These are phyloP conservation scores for Merodon equestris DNA, from an alignment of 2,888 invertebrate species.

Conservation along the genomic window DNA sequence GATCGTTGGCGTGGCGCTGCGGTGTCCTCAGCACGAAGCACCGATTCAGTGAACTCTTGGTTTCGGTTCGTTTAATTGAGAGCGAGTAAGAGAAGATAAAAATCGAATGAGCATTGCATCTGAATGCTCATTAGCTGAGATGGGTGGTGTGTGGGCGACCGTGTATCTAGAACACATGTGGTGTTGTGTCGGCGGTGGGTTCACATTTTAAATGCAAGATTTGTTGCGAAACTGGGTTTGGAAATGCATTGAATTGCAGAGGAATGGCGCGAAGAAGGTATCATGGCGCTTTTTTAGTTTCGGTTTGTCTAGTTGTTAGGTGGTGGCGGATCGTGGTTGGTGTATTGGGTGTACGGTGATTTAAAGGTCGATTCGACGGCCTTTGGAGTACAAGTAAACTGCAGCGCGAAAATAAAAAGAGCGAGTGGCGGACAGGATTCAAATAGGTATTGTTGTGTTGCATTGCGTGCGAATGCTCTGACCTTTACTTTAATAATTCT, in stretches of 20 bases:
- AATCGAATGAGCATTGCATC: conserved; percentile 7
- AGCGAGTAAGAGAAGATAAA: conserved; percentile 35
- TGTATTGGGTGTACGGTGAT: conserved; percentile 37
- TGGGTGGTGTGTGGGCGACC: conserved; percentile 40
- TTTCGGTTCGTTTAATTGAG: conserved; percentile 57
- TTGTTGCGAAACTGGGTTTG: conserved; percentile 41
- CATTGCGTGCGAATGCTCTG: conserved; percentile 36
- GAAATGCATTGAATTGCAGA: background rate
- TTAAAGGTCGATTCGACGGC: conserved; percentile 54
- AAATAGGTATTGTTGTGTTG: conserved; percentile 18
- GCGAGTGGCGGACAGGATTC: conserved; percentile 31
- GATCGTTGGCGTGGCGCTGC: conserved; percentile 11
- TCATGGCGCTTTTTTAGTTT: background rate
- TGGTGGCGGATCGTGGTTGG: too few relatives aligned
- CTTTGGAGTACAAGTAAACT: conserved; percentile 26
- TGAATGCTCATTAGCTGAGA: conserved; percentile 19
- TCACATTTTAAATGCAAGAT: conserved; percentile 45
- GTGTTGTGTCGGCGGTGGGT: conserved; percentile 40
- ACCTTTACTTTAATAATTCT: conserved; percentile 38
- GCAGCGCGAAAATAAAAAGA: too few relatives aligned
- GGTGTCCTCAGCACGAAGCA: conserved; percentile 27
- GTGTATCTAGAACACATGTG: conserved; percentile 47
- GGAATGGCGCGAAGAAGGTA: background rate
- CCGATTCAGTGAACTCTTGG: conserved; percentile 51
- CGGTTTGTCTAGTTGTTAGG: too few relatives aligned